These are phyloP conservation scores for Geophilus truncorum DNA, from an alignment of 2,888 invertebrate genomes.

Conservation along the genomic window DNA sequence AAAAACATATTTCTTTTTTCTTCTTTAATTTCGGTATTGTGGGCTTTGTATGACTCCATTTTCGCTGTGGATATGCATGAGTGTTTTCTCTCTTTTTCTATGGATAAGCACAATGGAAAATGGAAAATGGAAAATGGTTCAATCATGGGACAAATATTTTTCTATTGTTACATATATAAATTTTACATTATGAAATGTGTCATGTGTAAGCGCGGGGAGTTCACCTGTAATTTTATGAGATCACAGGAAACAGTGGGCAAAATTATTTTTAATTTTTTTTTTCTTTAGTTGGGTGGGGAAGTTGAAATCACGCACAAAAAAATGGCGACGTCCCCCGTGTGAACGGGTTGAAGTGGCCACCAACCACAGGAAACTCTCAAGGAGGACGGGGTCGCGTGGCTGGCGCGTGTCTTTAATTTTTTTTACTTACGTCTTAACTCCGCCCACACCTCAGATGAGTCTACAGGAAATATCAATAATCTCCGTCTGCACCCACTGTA, in stretches of 20 bases:
- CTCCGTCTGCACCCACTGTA: background rate
- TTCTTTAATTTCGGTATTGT: background rate
- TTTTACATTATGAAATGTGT: background rate
- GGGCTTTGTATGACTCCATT: background rate
- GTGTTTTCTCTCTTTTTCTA: background rate
- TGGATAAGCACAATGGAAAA: background rate
- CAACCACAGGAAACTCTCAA: conserved; percentile 27
- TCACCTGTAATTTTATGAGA: conserved; percentile 18
- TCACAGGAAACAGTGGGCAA: background rate
- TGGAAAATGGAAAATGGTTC: background rate
- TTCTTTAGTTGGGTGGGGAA: background rate
- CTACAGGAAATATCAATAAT: conserved; percentile 14
- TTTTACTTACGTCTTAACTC: background rate
- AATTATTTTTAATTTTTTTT: background rate
- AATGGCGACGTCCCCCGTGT: conserved; percentile 18
- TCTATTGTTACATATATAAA: background rate
- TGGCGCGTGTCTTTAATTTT: conserved; percentile 13
- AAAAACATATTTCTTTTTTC: background rate
- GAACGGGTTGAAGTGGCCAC: conserved; percentile 15
- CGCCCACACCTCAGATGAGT: background rate
- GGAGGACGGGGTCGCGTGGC: conserved; percentile 18
- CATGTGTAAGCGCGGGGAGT: background rate
- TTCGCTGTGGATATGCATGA: background rate
- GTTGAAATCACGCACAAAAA: conserved; percentile 5
- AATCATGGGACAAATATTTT: background rate